Conservation (phyloP, 2,113 vertebrate species). For the Toxotes jaculatrix region DNA sequence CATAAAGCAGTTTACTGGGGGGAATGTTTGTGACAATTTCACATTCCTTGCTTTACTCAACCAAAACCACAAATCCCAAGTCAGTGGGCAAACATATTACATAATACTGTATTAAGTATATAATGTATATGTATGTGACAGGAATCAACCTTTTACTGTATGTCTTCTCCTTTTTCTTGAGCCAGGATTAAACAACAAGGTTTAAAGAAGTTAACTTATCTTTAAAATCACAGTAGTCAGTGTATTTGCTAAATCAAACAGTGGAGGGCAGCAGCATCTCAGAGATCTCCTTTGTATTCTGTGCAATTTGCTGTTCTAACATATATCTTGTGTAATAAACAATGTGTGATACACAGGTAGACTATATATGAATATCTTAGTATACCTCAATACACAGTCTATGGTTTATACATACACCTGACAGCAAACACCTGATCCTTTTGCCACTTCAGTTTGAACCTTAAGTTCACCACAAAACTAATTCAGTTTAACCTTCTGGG, state of each 20-base stretch:
- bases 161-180: background rate
- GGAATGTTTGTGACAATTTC: background rate
- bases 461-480: background rate
- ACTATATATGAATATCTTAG: background rate
- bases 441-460: background rate
- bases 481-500: background rate
- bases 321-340: background rate
- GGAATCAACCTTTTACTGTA: background rate
- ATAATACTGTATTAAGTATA: background rate
- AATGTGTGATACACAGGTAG: background rate
- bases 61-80: background rate
- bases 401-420: background rate
- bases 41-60: background rate
- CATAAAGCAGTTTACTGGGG: background rate
- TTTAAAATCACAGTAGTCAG: background rate
- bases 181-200: background rate
- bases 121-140: too few relatives aligned
- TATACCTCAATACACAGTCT: background rate
- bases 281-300: background rate
- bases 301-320: background rate
- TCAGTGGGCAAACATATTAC: background rate
- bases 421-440: background rate
- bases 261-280: slow-evolving; percentile 59
- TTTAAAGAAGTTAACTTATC: background rate
- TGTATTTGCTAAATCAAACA: slow-evolving; percentile 38